Percentiles rank a stretch among this genome's conserved stretches.
Conservation (phyloP, 1,140 invertebrate species). For the Aphelinus certus region DNA sequence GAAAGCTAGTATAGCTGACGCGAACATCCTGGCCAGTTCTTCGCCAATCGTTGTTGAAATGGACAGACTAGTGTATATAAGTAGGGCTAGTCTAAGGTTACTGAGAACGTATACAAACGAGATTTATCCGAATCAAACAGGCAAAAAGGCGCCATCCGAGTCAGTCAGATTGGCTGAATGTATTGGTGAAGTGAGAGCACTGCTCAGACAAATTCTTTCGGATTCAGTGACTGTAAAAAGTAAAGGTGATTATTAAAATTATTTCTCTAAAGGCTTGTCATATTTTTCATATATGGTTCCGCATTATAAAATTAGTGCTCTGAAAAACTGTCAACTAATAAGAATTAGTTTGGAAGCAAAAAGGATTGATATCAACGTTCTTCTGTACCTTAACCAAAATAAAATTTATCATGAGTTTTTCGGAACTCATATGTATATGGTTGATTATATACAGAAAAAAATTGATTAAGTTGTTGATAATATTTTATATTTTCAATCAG, state of each 20-base stretch:
- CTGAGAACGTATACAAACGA: conserved; percentile 87
- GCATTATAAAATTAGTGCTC: too few relatives aligned
- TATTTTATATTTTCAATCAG: not conserved
- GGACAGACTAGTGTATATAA: conserved; percentile 88
- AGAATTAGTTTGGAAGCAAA: too few relatives aligned
- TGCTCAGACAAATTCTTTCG: conserved; percentile 85
- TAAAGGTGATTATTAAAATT: conserved; percentile 46
- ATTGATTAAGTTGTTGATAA: conserved; percentile 19
- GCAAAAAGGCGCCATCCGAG: conserved; percentile 73
- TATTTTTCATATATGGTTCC: too few relatives aligned
- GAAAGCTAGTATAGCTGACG: conserved; percentile 73
- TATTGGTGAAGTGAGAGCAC: conserved; percentile 84
- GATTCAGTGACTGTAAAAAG: conserved; percentile 72
- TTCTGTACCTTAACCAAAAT: too few relatives aligned
- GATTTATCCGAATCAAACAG: conserved; percentile 83
- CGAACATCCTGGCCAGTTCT: conserved; percentile 58
- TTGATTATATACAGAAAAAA: not conserved
- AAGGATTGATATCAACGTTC: too few relatives aligned
- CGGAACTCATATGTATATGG: too few relatives aligned
- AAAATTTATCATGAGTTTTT: too few relatives aligned
- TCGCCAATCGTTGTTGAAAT: conserved; percentile 71
- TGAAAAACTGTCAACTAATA: too few relatives aligned
- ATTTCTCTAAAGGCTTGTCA: too few relatives aligned
- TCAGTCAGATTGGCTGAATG: conserved; percentile 83
- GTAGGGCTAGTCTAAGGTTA: conserved; percentile 82